These are phyloP conservation scores for Orchesella flavescens DNA, from an alignment of 2,888 invertebrate species.

Conservation along the genomic window DNA sequence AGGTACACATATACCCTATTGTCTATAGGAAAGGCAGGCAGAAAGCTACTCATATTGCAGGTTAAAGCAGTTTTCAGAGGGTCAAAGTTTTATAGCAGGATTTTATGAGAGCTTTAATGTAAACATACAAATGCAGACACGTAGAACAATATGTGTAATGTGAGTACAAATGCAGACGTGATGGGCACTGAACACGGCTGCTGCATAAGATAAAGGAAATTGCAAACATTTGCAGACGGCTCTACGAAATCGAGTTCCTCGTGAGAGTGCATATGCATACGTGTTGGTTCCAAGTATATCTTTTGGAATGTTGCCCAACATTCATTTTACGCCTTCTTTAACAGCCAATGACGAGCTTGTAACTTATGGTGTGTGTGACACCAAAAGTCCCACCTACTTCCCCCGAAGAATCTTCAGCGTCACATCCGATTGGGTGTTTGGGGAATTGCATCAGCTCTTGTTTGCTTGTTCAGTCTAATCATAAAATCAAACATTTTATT, in stretches of 20 bases:
- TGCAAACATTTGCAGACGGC: constrained; percentile 3
- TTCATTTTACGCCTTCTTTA: constrained; percentile 37
- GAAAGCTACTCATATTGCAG: too few relatives aligned
- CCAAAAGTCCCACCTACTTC: not conserved
- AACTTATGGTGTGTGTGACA: constrained; percentile 34
- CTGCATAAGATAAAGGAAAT: not conserved
- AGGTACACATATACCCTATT: not conserved
- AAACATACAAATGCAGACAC: too few relatives aligned
- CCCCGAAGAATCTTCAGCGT: not conserved
- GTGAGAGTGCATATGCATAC: not conserved
- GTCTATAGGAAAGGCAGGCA: too few relatives aligned
- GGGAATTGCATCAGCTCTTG: constrained; percentile 20
- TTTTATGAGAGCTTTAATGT: too few relatives aligned
- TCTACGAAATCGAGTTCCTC: not conserved
- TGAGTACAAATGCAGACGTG: not conserved
- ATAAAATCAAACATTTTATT: not conserved
- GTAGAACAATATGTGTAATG: not conserved
- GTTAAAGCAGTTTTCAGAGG: too few relatives aligned
- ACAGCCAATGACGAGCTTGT: constrained; percentile 34
- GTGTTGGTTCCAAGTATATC: not conserved
- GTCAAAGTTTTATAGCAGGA: too few relatives aligned
- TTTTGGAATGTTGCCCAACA: constrained; percentile 38
- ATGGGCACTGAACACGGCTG: not conserved
- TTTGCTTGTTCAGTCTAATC: not conserved
- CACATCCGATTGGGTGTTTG: constrained; percentile 3